These are phyloP conservation scores for Byasa hedistus DNA, from an alignment of 2,888 invertebrate species.

Conservation along the genomic window DNA sequence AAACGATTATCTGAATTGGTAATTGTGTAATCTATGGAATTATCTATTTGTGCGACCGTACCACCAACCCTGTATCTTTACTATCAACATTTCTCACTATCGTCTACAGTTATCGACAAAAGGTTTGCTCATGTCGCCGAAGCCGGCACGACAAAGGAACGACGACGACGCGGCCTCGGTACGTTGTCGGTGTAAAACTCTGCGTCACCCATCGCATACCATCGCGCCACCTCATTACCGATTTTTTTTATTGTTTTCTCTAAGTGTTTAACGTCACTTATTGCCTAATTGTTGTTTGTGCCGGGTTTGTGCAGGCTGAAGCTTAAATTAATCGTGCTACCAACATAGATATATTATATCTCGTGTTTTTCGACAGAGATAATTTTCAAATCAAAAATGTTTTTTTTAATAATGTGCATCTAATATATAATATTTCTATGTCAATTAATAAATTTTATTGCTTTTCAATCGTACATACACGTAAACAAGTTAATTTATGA, in stretches of 20 bases:
- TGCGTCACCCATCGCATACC: constrained; percentile 32
- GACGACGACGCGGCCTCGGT: constrained; percentile 56
- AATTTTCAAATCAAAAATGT: background rate
- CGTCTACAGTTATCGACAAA: constrained; percentile 67
- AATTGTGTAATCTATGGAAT: constrained; percentile 5
- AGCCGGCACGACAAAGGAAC: constrained; percentile 61
- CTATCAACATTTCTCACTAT: constrained; percentile 45
- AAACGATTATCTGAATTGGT: constrained; percentile 5
- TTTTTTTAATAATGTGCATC: background rate
- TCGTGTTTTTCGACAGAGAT: background rate
- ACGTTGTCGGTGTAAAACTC: constrained; percentile 51
- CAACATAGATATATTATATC: constrained; percentile 24
- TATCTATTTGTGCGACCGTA: constrained; percentile 7
- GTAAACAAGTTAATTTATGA: too few relatives aligned
- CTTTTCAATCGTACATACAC: background rate
- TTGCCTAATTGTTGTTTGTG: constrained; percentile 18
- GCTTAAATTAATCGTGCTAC: constrained; percentile 19
- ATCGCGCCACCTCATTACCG: constrained; percentile 24
- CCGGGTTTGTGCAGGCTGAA: constrained; percentile 22
- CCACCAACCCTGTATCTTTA: constrained; percentile 28
- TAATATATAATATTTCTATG: constrained; percentile 23
- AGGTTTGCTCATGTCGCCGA: constrained; percentile 67
- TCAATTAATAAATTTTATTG: constrained; percentile 2
- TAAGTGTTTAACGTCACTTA: constrained; percentile 21
- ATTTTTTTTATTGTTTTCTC: background rate